Conservation (phyloP, 2,113 vertebrate genomes). For the Geococcyx californianus region DNA sequence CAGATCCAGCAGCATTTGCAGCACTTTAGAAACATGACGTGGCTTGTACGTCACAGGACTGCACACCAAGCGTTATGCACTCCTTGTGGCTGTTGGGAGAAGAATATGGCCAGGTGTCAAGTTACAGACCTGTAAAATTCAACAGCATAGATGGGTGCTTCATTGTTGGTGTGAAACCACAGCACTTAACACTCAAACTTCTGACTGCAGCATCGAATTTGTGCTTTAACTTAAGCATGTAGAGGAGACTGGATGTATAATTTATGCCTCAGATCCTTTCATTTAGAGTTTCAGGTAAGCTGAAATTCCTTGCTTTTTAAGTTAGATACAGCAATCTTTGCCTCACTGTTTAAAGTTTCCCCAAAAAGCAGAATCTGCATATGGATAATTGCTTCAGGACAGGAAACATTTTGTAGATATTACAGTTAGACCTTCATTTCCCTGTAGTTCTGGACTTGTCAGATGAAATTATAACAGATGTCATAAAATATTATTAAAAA, state of each 20-base stretch:
- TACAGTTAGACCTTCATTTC: neutral
- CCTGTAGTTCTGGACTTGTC: neutral
- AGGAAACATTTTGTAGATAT: neutral
- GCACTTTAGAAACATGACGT: rapidly evolving
- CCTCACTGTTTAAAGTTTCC: neutral
- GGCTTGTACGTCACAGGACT: neutral
- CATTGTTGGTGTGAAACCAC: neutral
- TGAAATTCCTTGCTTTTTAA: neutral
- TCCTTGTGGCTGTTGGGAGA: neutral
- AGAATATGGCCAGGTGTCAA: neutral
- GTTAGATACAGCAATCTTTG: neutral
- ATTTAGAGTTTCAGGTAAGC: neutral
- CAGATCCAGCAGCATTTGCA: neutral
- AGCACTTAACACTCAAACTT: neutral
- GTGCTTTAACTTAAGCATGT: neutral
- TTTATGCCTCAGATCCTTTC: neutral
- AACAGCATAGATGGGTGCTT: neutral
- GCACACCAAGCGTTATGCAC: neutral
- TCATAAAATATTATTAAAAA: neutral
- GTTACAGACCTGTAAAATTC: neutral
- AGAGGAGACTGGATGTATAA: neutral
- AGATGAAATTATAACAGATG: neutral
- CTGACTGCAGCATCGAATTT: neutral
- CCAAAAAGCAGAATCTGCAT: neutral
- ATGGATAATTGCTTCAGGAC: neutral